Conservation (phyloP, 2,888 invertebrate genomes). For the Punctoribates punctum region DNA sequence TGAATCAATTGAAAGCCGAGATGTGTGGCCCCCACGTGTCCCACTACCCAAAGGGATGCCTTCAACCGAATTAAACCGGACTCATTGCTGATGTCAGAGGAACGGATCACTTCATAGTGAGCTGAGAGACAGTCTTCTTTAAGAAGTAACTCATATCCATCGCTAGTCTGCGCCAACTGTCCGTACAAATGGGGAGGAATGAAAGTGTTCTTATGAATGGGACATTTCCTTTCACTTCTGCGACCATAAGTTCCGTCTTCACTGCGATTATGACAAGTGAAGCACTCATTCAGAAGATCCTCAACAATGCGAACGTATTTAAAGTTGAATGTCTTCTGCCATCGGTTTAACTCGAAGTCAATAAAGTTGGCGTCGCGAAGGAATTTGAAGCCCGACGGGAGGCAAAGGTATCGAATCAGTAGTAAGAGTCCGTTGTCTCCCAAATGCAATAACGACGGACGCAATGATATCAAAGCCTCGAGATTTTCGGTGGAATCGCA, state of each 20-base stretch:
- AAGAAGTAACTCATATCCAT: conserved; percentile 54
- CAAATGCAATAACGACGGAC: conserved; percentile 64
- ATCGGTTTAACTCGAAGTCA: conserved; percentile 70
- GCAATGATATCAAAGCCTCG: conserved; percentile 69
- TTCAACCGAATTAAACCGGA: conserved; percentile 66
- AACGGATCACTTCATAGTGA: conserved; percentile 43
- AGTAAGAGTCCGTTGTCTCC: conserved; percentile 75
- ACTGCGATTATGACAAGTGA: conserved; percentile 76
- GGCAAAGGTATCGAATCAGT: conserved; percentile 70
- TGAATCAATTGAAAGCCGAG: conserved; percentile 71
- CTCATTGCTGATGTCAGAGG: conserved; percentile 28
- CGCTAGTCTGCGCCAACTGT: conserved; percentile 68
- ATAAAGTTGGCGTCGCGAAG: conserved; percentile 64
- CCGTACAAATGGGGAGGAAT: conserved; percentile 78
- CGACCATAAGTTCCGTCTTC: conserved; percentile 72
- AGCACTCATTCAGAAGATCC: conserved; percentile 76
- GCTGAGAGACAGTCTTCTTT: conserved; percentile 50
- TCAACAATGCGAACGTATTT: conserved; percentile 86
- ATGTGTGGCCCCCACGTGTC: conserved; percentile 71
- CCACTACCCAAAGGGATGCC: conserved; percentile 80
- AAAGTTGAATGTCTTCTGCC: conserved; percentile 59
- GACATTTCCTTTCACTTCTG: conserved; percentile 58
- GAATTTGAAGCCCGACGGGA: conserved; percentile 66
- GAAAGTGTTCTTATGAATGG: conserved; percentile 52
- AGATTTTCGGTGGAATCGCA: conserved; percentile 71